These are phyloP conservation scores for Centropus unirufus DNA, from an alignment of 2,113 vertebrate genomes.

Conservation along the genomic window DNA sequence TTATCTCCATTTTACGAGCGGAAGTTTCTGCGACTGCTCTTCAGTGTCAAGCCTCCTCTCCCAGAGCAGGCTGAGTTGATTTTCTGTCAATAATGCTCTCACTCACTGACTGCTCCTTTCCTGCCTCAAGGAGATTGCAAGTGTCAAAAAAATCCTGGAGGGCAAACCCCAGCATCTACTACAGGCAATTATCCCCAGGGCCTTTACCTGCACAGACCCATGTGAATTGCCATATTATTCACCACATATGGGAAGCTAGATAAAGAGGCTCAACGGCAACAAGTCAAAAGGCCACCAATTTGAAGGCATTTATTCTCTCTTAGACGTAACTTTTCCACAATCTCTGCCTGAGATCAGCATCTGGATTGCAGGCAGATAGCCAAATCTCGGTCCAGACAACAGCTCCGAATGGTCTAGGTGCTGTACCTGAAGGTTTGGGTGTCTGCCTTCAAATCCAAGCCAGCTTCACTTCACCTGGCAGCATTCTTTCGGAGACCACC, in stretches of 20 bases:
- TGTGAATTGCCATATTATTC: background rate
- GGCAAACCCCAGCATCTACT: background rate
- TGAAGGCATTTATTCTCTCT: background rate
- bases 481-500: background rate
- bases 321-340: background rate
- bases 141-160: background rate
- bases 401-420: background rate
- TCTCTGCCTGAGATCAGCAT: background rate
- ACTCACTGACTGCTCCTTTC: background rate
- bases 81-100: background rate
- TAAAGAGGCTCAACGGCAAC: background rate
- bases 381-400: background rate
- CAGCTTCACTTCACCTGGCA: background rate
- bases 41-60: background rate
- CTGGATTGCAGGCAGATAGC: background rate
- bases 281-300: background rate
- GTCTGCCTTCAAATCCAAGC: background rate
- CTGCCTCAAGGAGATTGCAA: background rate
- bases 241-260: background rate
- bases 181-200: rapidly evolving
- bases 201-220: background rate
- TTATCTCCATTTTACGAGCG: background rate
- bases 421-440: background rate
- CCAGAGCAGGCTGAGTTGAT: background rate
- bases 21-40: background rate